Evolutionary conservation across 1,140 invertebrate genomes (phyloP), one percentile per base, ranked within the genome.

Genomic region (Stratiolaelaps scimitus): DNA sequence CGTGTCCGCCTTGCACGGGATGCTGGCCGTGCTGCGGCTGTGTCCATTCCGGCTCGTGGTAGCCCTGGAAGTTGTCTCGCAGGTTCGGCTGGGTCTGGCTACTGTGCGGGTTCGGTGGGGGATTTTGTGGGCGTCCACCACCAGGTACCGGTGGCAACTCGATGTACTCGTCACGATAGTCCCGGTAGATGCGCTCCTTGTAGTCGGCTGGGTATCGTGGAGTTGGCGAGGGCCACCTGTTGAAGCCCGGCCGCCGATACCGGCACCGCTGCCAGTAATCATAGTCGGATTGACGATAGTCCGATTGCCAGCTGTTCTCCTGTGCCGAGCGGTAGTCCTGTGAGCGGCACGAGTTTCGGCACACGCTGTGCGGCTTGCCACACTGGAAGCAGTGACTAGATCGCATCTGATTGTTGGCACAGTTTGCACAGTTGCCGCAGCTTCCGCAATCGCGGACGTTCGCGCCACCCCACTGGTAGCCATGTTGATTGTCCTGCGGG

Each of bases 161-260:
- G 53, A 60, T 17, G 53, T 60, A 60, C 26, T 60, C 53, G 23
- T 60, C 53, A 17, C 53, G 53, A 34, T 60, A 60, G 53, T 60
- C 53, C 23, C 53, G 26, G 23, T 60, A 60, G 13, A 26, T 34
- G 1, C 53, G 53, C 34, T 60, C 53, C 26, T 60, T 60, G 23
- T 60, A 60, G 53, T 60, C 53, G n/a, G 47, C 71, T 71, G 64
- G 71, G 68, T 43, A 71, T 68, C 40, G 67, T 65, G 23, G 48
- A 64, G 64, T 34, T 65, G 69, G 70, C 66, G 53, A 60, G 15
- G 53, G 53, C 53, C 53, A 60, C 17, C 53, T 26, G 34, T 60
- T 60, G 53, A 60, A 60, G 53, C 53, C 53, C 15, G 53, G 53
- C 15, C 53, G 26, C 26, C 53, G 53, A 34, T 60, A 60, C 17